Conservation (phyloP, 2,888 invertebrate species). For the Lingula anatina region DNA sequence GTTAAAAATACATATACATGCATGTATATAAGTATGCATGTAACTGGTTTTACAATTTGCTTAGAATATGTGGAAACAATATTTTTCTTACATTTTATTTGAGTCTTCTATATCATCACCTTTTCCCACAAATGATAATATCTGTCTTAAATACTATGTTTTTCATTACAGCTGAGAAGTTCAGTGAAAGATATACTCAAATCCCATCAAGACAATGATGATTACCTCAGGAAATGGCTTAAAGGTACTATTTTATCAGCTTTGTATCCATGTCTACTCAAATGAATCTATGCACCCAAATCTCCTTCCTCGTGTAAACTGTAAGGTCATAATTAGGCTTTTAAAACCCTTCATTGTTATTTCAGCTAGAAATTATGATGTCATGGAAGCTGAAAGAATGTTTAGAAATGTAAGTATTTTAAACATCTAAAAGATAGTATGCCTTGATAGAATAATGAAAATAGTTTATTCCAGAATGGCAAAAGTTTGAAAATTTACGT, state of each 20-base stretch:
- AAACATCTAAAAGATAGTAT: background rate
- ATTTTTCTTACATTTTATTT: too few species aligned
- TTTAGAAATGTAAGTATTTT: slow-evolving; percentile 69
- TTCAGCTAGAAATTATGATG: slow-evolving; percentile 78
- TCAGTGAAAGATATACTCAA: slow-evolving; percentile 15
- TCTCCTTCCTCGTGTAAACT: too few species aligned
- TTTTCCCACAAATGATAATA: too few species aligned
- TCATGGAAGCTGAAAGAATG: slow-evolving; percentile 86
- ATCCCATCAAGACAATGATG: slow-evolving; percentile 23
- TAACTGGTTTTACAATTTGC: too few species aligned
- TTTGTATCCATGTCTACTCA: background rate
- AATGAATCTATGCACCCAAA: background rate
- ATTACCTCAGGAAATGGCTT: slow-evolving; percentile 28
- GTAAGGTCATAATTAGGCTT: too few species aligned
- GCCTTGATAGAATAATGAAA: background rate
- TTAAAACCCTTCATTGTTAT: slow-evolving; percentile 11
- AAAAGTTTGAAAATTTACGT: background rate
- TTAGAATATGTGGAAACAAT: too few species aligned
- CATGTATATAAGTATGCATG: too few species aligned
- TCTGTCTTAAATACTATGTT: too few species aligned
- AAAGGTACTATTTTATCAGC: slow-evolving; percentile 19
- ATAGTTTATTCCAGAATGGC: too few species aligned
- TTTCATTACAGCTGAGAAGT: slow-evolving; percentile 14
- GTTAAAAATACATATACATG: too few species aligned
- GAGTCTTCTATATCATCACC: too few species aligned